These are phyloP conservation scores for Sphaeramia orbicularis DNA, from an alignment of 2,797 vertebrate genomes.

Conservation along the genomic window DNA sequence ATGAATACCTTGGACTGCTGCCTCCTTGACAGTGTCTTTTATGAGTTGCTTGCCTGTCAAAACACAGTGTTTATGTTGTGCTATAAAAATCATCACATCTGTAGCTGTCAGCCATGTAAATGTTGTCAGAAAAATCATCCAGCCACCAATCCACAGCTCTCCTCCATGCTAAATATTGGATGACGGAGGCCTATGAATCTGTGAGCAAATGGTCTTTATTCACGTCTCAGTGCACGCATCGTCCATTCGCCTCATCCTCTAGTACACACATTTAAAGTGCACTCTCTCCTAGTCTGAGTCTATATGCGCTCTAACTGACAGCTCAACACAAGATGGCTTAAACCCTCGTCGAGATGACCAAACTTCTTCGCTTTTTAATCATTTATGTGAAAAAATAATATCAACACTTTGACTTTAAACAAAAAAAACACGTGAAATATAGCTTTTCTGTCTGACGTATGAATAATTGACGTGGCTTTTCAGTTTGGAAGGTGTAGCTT, in stretches of 20 bases:
- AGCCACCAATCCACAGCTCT: conserved; percentile 71
- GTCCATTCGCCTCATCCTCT: conserved; percentile 63
- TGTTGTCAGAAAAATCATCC: conserved; percentile 81
- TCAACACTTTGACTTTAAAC: conserved; percentile 63
- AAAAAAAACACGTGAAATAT: conserved; percentile 61
- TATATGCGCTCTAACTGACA: conserved; percentile 56
- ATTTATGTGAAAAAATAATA: conserved; percentile 72
- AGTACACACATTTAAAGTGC: conserved; percentile 69
- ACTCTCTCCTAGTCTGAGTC: conserved; percentile 50
- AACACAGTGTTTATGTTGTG: conserved; percentile 55
- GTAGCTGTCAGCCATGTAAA: conserved; percentile 74
- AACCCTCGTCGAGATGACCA: conserved; percentile 39
- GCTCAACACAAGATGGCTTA: conserved; percentile 47
- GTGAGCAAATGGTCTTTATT: conserved; percentile 85
- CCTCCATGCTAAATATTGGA: conserved; percentile 83
- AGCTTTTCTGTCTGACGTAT: conserved; percentile 62
- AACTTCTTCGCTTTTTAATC: conserved; percentile 48
- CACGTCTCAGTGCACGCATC: conserved; percentile 76
- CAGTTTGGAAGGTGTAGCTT: conserved; percentile 52
- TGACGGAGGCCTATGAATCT: conserved; percentile 80
- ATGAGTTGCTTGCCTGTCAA: conserved; percentile 33
- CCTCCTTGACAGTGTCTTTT: too few relatives aligned
- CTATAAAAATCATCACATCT: conserved; percentile 58
- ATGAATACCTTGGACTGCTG: too few relatives aligned
- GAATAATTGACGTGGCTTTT: conserved; percentile 76